Evolutionary conservation across 2,113 vertebrate species (phyloP).

Genomic region (Circaetus cinerascens): DNA sequence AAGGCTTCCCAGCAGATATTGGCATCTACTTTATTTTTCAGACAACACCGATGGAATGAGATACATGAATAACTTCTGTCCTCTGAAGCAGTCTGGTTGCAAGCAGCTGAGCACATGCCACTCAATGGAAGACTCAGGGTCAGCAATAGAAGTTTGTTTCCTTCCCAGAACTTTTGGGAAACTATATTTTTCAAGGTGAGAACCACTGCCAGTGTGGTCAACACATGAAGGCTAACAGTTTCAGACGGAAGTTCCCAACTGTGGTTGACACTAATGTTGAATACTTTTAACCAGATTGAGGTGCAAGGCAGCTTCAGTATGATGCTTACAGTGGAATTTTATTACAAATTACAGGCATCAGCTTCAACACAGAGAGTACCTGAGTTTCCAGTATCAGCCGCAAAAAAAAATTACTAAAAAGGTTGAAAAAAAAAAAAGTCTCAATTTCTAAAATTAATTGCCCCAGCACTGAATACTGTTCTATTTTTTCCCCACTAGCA

Average conservation of each 20-base stretch:
- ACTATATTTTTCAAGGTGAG: background rate
- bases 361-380: background rate
- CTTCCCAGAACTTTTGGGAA: background rate
- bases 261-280: background rate
- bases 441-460: background rate
- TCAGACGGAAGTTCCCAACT: background rate
- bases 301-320: background rate
- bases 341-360: background rate
- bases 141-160: background rate
- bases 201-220: background rate
- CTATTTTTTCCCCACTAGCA: background rate
- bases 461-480: background rate
- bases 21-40: constrained; percentile 53
- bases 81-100: background rate
- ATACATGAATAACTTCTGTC: constrained; percentile 48
- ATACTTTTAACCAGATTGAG: background rate
- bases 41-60: constrained; percentile 16
- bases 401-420: background rate
- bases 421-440: background rate
- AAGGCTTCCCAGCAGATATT: constrained; percentile 21
- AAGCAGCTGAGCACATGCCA: constrained; percentile 34
- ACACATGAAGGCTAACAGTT: background rate
- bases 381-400: background rate
- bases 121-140: background rate
- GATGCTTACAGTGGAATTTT: background rate